A percentile compares a stretch with the other conserved stretches of the same genome.
phyloP scores from a whole-genome alignment of 2,113 vertebrate genomes.

The Oreochromis spilurus region DNA sequence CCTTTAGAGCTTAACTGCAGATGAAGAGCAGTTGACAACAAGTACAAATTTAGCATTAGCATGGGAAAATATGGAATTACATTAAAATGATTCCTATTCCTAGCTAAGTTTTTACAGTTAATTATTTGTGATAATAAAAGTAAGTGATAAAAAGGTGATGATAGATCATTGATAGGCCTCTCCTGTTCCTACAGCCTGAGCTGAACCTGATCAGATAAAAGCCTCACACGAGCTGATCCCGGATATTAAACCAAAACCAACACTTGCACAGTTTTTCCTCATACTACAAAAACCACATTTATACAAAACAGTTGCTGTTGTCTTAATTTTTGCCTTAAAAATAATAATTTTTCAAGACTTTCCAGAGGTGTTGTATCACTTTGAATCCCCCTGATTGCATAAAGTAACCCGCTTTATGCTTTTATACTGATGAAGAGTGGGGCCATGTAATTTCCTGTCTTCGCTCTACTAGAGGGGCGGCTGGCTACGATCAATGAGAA shows the following conservation, averaged over 20 bases:
- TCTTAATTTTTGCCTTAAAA: background rate
- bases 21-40: background rate
- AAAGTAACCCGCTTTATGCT: background rate
- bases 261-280: background rate
- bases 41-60: background rate
- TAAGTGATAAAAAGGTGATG: rapidly evolving
- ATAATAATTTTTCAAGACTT: background rate
- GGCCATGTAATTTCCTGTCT: background rate
- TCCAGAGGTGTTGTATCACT: background rate
- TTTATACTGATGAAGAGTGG: background rate
- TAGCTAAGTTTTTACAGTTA: rapidly evolving
- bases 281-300: background rate
- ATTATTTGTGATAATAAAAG: background rate
- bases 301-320: background rate
- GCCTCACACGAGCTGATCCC: background rate
- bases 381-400: background rate
- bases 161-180: rapidly evolving
- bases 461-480: background rate
- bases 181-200: background rate
- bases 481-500: background rate
- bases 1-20: background rate
- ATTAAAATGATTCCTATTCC: background rate
- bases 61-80: rapidly evolving
- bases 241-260: background rate
- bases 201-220: background rate